Conservation (phyloP, 2,888 invertebrate genomes). For the Pedicia rivosa region DNA sequence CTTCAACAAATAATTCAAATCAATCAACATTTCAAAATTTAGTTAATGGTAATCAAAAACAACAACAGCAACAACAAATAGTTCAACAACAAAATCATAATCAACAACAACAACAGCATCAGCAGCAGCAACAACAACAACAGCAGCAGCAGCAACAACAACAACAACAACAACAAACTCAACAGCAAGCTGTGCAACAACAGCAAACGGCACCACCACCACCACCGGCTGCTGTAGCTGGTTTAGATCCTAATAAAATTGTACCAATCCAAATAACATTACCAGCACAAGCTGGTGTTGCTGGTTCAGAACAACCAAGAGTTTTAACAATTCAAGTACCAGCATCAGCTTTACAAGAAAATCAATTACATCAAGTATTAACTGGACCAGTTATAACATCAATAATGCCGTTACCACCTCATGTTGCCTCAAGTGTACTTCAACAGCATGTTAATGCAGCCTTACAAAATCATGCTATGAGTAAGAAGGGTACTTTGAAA, state of each 20-base stretch:
- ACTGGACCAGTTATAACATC: conserved; percentile 81
- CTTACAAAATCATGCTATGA: conserved; percentile 38
- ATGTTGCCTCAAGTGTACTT: conserved; percentile 64
- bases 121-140: conserved; percentile 12
- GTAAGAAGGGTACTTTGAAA: conserved; percentile 18
- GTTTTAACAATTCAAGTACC: conserved; percentile 83
- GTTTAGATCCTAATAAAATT: conserved; percentile 35
- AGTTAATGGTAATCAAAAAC: conserved; percentile 1
- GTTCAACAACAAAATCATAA: conserved; percentile 8
- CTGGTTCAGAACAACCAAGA: conserved; percentile 47
- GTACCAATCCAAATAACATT: conserved; percentile 57
- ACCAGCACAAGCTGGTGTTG: conserved; percentile 59
- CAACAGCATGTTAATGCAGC: conserved; percentile 81
- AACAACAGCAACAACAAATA: conserved; percentile 8
- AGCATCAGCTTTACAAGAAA: conserved; percentile 64
- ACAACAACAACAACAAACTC: conserved; percentile 10
- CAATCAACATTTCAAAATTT: too few species aligned
- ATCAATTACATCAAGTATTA: conserved; percentile 49
- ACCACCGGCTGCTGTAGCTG: conserved; percentile 29
- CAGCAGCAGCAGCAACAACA: conserved; percentile 11
- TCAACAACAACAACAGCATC: conserved; percentile 18
- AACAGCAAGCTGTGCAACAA: conserved; percentile 16
- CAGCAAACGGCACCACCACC: conserved; percentile 17
- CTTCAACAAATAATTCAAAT: background rate
- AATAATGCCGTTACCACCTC: conserved; percentile 72